phyloP scores from a whole-genome alignment of 2,888 invertebrate species.

The Adineta ricciae region DNA sequence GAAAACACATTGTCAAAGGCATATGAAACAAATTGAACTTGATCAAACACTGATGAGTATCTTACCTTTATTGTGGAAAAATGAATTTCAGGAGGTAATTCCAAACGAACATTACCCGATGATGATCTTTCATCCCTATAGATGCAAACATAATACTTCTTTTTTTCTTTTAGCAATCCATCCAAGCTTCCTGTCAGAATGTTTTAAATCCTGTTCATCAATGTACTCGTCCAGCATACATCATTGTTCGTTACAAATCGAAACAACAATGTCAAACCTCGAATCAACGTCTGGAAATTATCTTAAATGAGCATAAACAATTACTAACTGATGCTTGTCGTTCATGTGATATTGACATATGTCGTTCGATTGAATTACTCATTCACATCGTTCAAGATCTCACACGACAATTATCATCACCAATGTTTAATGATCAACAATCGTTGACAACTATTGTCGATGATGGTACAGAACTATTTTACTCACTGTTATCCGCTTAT shows the following conservation, averaged over 20 bases:
- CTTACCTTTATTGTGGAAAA: conserved; percentile 14
- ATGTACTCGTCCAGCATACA: conserved; percentile 30
- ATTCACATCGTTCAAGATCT: background rate
- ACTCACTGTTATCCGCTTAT: background rate
- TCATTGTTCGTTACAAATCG: conserved; percentile 17
- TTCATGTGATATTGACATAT: conserved; percentile 12
- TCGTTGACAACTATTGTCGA: background rate
- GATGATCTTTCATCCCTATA: no score
- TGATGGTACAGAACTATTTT: conserved; percentile 7
- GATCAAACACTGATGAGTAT: conserved; percentile 6
- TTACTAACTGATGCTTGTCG: conserved; percentile 18
- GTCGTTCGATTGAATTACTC: background rate
- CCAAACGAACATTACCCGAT: no score
- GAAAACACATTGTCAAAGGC: conserved; percentile 3
- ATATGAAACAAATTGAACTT: conserved; percentile 7
- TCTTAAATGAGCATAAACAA: conserved; percentile 2
- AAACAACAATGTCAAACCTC: conserved; percentile 19
- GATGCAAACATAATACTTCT: no score
- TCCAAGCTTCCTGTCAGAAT: conserved; percentile 29
- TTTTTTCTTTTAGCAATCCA: background rate
- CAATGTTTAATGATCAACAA: background rate
- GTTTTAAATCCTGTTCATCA: conserved; percentile 33
- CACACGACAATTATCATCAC: conserved; percentile 12
- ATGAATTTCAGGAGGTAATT: conserved; percentile 14
- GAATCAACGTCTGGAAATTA: background rate